These are phyloP conservation scores for Choloepus didactylus DNA, from an alignment of 2,797 vertebrate species.

Conservation along the genomic window DNA sequence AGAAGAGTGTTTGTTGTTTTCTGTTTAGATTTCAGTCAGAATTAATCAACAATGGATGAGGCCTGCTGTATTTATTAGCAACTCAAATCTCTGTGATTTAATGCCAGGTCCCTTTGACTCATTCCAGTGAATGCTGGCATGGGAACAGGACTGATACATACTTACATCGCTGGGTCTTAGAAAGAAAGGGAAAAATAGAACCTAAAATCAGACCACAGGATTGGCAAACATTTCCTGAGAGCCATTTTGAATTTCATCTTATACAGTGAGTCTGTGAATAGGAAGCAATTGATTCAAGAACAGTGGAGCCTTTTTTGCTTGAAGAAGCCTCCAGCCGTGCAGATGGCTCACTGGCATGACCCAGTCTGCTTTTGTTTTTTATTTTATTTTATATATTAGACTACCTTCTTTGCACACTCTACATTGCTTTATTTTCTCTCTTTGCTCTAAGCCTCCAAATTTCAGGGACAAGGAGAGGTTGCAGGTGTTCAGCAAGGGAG, in stretches of 20 bases:
- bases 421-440: conserved; percentile 72
- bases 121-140: conserved; percentile 87
- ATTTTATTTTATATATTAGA: conserved; percentile 68
- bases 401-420: conserved; percentile 72
- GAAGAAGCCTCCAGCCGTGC: conserved; percentile 87
- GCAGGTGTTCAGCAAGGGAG: background rate
- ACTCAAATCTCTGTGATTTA: conserved; percentile 88
- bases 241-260: conserved; percentile 89
- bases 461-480: conserved; percentile 10
- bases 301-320: conserved; percentile 85
- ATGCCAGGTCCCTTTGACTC: conserved; percentile 89
- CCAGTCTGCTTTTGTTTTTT: conserved; percentile 85
- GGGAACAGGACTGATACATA: conserved; percentile 88
- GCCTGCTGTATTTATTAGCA: conserved; percentile 89
- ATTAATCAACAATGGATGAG: conserved; percentile 89
- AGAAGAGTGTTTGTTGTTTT: conserved; percentile 89
- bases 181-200: conserved; percentile 84
- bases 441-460: conserved; percentile 59
- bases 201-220: conserved; percentile 83
- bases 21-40: conserved; percentile 91
- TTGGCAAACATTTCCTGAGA: conserved; percentile 88
- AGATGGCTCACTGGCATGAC: conserved; percentile 87
- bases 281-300: conserved; percentile 89
- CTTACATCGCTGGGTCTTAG: conserved; percentile 87
- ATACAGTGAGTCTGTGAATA: conserved; percentile 84